Conservation (phyloP, 1,140 invertebrate species). For the Eumeta japonica region DNA sequence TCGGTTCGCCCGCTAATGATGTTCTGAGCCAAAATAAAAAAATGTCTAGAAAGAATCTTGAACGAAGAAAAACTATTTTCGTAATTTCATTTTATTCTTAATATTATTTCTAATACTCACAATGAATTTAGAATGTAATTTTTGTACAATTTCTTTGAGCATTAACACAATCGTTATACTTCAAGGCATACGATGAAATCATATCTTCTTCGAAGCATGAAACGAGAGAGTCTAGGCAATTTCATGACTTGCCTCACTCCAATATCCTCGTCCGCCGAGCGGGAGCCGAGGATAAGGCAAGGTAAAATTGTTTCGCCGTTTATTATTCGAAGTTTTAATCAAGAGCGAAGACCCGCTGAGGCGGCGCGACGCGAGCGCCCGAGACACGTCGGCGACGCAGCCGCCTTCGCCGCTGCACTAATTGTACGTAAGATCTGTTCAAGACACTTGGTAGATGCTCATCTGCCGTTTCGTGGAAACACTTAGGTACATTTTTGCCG, state of each 20-base stretch:
- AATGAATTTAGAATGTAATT: too few species aligned
- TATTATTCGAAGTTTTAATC: conserved; percentile 54
- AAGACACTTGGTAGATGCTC: conserved; percentile 24
- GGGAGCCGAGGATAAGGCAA: conserved; percentile 18
- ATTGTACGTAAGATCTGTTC: conserved; percentile 30
- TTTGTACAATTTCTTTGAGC: too few species aligned
- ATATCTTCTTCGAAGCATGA: too few species aligned
- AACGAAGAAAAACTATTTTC: too few species aligned
- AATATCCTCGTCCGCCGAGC: conserved; percentile 34
- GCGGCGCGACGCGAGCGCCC: background rate
- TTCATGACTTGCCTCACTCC: conserved; percentile 18
- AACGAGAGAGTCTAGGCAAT: background rate
- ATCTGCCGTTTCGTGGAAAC: too few species aligned
- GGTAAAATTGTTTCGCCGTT: conserved; percentile 47
- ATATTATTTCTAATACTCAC: too few species aligned
- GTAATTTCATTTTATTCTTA: too few species aligned
- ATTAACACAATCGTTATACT: too few species aligned
- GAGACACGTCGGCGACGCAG: conserved; percentile 14
- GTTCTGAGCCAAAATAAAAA: conserved; percentile 3
- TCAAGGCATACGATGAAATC: too few species aligned
- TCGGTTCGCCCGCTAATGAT: conserved; percentile 8
- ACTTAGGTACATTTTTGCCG: too few species aligned
- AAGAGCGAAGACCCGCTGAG: conserved; percentile 32
- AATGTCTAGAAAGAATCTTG: too few species aligned
- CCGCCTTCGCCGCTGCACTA: conserved; percentile 26